Base-by-base conservation (phyloP, 2,888 invertebrate genomes). In the Subacronicta megacephala region DNA sequence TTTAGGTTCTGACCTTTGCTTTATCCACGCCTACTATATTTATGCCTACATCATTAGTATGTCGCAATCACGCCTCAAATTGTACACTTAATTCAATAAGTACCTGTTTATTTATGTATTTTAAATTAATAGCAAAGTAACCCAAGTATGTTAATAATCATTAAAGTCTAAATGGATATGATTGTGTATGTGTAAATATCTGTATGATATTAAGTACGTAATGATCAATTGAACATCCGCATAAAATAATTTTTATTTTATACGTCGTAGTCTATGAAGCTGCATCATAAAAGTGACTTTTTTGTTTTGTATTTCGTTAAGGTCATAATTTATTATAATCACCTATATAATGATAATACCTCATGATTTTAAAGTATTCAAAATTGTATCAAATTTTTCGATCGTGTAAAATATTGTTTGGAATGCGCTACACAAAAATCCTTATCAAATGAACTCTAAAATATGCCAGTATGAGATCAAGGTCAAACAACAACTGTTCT, bases 1-100 rank as follows among this genome's bases (percentile, higher is more conserved):
- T 75, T 64, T 62, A 64, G 63, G 57, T 50, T 74, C 57, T 74
- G 67, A 75, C 80, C 80, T 81, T 78, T 77, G 52, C 56, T 55
- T 41, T 52, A 51, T 60, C 13, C 20, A 49, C 44, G 36, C 65
- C 42, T 64, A 47, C 41, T 31, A 67, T 56, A 47, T 44, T 33
- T 40, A 46, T 57, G 41, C 43, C 29, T 55, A 51, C 44, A 52
- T 49, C n/a, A 26, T 20, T 37, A 36, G 26, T 51, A 33, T 57
- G 29, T 36, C 9, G 40, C 54, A 58, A 61, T 52, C 2, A 7
- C 17, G 10, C 16, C 7, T 20, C 55, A 56, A 35, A 37, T 12
- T 35, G 16, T 31, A 7, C 17, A 7, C 45, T 50, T 42, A 10
- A 45, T 42, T 12, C 10, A 9, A 44, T 3, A 62, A 50, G 16